Percentiles rank a stretch among this genome's conserved stretches.
Evolutionary conservation across 2,797 vertebrate genomes (phyloP).

Genomic region (Centropyge bicolor): DNA sequence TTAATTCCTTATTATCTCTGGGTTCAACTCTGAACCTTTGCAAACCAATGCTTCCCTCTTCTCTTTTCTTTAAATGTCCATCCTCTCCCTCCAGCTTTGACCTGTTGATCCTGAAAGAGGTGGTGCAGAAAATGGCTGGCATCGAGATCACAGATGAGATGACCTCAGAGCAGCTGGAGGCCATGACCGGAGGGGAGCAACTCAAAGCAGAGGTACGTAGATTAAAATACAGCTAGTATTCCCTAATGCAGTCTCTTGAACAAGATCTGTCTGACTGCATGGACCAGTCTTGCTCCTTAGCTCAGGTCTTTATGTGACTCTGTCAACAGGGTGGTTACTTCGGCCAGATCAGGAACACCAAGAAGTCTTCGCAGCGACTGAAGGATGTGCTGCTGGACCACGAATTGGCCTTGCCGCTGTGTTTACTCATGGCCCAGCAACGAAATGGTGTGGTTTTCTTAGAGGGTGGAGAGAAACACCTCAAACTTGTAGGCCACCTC

Average conservation of each 20-base stretch:
- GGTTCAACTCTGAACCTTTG: background rate
- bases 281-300: background rate
- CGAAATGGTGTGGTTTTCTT: slow-evolving; percentile 97
- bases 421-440: slow-evolving; percentile 98
- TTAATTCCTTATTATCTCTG: background rate
- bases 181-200: slow-evolving; percentile 99
- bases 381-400: slow-evolving; percentile 97
- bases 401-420: slow-evolving; percentile 95
- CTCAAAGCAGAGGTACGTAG: slow-evolving; percentile 95
- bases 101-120: slow-evolving; percentile 98
- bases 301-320: background rate
- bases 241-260: background rate
- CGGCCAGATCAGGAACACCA: slow-evolving; percentile 98
- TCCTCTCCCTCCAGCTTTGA: slow-evolving; percentile 90
- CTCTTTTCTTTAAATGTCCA: background rate
- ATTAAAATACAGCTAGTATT: background rate
- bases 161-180: slow-evolving; percentile 97
- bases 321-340: slow-evolving; percentile 95
- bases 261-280: background rate
- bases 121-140: slow-evolving; percentile 99
- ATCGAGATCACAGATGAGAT: slow-evolving; percentile 99
- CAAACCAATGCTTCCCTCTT: too few relatives aligned
- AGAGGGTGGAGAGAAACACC: slow-evolving; percentile 97
- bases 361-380: slow-evolving; percentile 97
- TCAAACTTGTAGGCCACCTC: slow-evolving; percentile 98